These are phyloP conservation scores for Myotis findleyi DNA, from an alignment of 2,797 vertebrate species.

Conservation along the genomic window DNA sequence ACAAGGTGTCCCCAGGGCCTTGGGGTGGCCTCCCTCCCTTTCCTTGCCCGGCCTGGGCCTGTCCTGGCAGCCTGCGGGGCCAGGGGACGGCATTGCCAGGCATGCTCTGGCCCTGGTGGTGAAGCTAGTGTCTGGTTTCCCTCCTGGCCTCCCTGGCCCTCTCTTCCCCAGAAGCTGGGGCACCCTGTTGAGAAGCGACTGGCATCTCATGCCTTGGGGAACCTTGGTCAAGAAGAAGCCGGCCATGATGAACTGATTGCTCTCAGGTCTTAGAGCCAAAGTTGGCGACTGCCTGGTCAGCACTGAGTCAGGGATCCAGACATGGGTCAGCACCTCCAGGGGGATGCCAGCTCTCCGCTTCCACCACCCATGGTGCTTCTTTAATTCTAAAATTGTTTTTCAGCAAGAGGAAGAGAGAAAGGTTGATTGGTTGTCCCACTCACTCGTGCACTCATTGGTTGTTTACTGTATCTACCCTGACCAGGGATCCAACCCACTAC, in stretches of 20 bases:
- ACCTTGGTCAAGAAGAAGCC: background rate
- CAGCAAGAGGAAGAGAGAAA: background rate
- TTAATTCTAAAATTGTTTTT: background rate
- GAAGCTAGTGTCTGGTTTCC: background rate
- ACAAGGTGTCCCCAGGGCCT: background rate
- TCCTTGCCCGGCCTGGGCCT: background rate
- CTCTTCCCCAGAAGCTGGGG: background rate
- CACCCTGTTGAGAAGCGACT: background rate
- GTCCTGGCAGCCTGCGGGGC: background rate
- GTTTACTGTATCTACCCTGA: background rate
- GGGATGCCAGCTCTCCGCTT: background rate
- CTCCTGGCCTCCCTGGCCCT: background rate
- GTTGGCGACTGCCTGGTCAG: too few relatives aligned
- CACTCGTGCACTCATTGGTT: background rate
- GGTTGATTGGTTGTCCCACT: background rate
- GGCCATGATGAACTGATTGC: background rate
- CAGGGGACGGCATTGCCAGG: background rate
- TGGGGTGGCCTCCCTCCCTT: background rate
- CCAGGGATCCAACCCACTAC: background rate
- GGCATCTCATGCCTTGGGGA: background rate
- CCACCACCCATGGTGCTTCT: background rate
- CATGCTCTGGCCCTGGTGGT: background rate
- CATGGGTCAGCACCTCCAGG: background rate
- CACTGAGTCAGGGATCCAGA: background rate
- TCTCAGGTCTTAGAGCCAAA: background rate